A percentile compares a stretch with the other conserved stretches of the same genome.
These are phyloP conservation scores for Falco naumanni DNA, from an alignment of 2,797 vertebrate genomes.

Conservation along the genomic window DNA sequence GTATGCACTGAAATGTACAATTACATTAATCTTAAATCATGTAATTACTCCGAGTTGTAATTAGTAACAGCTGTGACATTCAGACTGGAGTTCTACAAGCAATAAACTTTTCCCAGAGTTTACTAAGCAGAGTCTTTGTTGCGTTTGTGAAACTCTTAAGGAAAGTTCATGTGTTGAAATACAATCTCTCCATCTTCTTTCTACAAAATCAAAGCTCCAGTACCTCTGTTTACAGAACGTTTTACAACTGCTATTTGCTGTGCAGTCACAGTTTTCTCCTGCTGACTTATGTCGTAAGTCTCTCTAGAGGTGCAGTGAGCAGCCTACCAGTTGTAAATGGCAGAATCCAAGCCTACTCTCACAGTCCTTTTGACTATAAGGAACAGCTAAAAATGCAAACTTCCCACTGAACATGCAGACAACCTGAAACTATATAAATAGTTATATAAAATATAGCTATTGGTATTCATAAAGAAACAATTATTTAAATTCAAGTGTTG, in stretches of 20 bases:
- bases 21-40: background rate
- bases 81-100: background rate
- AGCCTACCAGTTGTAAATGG: background rate
- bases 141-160: background rate
- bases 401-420: background rate
- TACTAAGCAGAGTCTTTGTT: background rate
- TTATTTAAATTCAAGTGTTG: background rate
- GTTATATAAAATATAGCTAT: background rate
- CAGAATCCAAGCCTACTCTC: background rate
- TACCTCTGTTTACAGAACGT: background rate
- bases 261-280: background rate
- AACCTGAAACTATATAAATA: background rate
- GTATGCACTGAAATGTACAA: background rate
- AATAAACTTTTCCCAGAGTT: background rate
- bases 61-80: constrained; percentile 37
- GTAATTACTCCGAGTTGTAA: constrained; percentile 19
- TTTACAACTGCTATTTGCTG: background rate
- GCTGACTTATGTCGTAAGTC: background rate
- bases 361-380: background rate
- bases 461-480: background rate
- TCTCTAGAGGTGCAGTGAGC: background rate
- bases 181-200: background rate
- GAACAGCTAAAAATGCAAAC: background rate
- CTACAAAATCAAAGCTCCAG: background rate
- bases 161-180: background rate